Conservation (phyloP, 1,140 invertebrate genomes). For the Caenorhabditis tropicalis region DNA sequence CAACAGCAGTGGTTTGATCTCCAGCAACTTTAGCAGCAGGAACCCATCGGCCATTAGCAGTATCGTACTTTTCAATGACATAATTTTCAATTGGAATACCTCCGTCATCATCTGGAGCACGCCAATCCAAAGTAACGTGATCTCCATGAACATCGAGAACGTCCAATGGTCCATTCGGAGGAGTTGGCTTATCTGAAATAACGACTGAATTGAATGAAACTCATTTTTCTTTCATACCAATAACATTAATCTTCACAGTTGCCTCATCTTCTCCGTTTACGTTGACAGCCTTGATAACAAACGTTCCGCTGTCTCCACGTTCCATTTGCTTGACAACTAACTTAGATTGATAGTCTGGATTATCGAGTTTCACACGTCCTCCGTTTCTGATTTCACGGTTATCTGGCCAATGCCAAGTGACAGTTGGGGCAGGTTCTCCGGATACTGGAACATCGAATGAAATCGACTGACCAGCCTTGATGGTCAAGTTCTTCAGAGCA, state of each 20-base stretch:
- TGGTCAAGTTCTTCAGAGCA: constrained; percentile 84
- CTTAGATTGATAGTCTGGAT: constrained; percentile 84
- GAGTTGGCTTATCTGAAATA: constrained; percentile 87
- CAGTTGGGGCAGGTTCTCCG: constrained; percentile 86
- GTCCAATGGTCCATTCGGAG: constrained; percentile 91
- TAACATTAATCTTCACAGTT: constrained; percentile 88
- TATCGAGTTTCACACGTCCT: constrained; percentile 77
- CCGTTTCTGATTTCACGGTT: constrained; percentile 83
- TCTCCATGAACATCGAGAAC: constrained; percentile 91
- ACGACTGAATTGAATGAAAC: not conserved
- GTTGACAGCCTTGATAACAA: constrained; percentile 89
- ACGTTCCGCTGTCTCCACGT: constrained; percentile 83
- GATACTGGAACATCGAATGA: constrained; percentile 89
- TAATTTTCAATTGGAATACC: constrained; percentile 81
- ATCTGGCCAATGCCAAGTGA: constrained; percentile 85
- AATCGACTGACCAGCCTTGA: constrained; percentile 87
- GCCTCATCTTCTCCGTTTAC: constrained; percentile 90
- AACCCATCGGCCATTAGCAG: constrained; percentile 68
- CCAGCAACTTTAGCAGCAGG: constrained; percentile 67
- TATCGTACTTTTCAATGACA: constrained; percentile 69
- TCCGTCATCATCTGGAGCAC: constrained; percentile 84
- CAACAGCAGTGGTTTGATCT: constrained; percentile 64
- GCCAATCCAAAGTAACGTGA: constrained; percentile 92
- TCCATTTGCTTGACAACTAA: constrained; percentile 88
- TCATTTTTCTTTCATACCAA: constrained; percentile 76